Conservation (phyloP, 1,140 invertebrate species). For the Parapsyche elsis region DNA sequence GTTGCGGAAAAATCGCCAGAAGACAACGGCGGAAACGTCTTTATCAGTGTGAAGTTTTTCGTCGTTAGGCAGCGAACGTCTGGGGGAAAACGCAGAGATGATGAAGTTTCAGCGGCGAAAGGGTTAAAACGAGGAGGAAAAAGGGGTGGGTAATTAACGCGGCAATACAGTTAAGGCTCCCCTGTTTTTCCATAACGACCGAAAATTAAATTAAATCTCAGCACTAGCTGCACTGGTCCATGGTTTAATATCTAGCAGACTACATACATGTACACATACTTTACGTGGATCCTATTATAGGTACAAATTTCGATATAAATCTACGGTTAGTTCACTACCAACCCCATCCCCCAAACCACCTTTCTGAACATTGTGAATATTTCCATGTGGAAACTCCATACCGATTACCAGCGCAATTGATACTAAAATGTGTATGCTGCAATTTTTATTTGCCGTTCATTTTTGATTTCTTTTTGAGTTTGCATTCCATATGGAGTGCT, state of each 20-base stretch:
- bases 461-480: neutral
- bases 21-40: too few relatives aligned
- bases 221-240: neutral
- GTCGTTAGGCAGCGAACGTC: neutral
- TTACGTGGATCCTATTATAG: too few relatives aligned
- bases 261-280: neutral
- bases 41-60: neutral
- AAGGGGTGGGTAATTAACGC: constrained; percentile 32
- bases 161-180: constrained; percentile 11
- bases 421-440: too few relatives aligned
- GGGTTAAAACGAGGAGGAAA: too few relatives aligned
- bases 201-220: constrained; percentile 32
- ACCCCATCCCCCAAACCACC: too few relatives aligned
- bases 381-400: too few relatives aligned
- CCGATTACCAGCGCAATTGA: too few relatives aligned
- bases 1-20: too few relatives aligned
- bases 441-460: neutral
- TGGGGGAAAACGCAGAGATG: neutral
- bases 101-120: constrained; percentile 4
- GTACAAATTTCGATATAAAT: too few relatives aligned
- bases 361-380: too few relatives aligned
- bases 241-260: neutral
- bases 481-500: neutral
- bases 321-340: too few relatives aligned
- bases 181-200: constrained; percentile 26